phyloP scores from a whole-genome alignment of 2,888 invertebrate species.

The Netelia fuscicornis region DNA sequence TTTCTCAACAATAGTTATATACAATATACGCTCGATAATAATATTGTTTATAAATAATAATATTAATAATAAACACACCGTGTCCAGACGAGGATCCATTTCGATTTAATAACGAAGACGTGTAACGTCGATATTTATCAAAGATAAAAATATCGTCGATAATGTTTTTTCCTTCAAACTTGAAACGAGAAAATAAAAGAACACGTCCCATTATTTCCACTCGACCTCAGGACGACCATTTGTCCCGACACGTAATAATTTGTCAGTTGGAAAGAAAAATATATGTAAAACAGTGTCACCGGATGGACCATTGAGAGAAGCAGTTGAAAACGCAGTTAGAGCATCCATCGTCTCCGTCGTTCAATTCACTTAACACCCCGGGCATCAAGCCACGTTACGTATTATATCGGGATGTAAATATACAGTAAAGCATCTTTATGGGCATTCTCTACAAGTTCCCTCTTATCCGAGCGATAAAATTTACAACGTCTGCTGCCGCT shows the following conservation, averaged over 20 bases:
- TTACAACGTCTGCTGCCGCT: slow-evolving; percentile 77
- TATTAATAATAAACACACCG: too few species aligned
- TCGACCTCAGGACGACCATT: neutral
- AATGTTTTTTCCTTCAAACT: too few species aligned
- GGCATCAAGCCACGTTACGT: slow-evolving; percentile 77
- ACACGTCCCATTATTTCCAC: too few species aligned
- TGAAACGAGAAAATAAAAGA: too few species aligned
- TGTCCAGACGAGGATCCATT: too few species aligned
- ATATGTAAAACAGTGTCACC: neutral
- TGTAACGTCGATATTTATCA: too few species aligned
- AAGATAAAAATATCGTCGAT: too few species aligned
- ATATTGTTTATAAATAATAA: too few species aligned
- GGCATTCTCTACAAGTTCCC: slow-evolving; percentile 78
- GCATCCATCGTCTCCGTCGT: slow-evolving; percentile 63
- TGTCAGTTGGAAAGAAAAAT: neutral
- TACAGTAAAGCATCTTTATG: slow-evolving; percentile 80
- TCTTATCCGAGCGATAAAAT: slow-evolving; percentile 81
- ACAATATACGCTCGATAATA: too few species aligned
- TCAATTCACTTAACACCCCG: slow-evolving; percentile 78
- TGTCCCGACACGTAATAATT: slow-evolving; percentile 4
- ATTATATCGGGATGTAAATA: slow-evolving; percentile 79
- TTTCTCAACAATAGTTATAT: neutral
- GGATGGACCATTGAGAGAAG: slow-evolving; percentile 4
- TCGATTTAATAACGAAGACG: too few species aligned
- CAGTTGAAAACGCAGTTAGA: slow-evolving; percentile 37